Evolutionary conservation across 2,797 vertebrate species (phyloP).

Genomic region (Etheostoma nigrum): DNA sequence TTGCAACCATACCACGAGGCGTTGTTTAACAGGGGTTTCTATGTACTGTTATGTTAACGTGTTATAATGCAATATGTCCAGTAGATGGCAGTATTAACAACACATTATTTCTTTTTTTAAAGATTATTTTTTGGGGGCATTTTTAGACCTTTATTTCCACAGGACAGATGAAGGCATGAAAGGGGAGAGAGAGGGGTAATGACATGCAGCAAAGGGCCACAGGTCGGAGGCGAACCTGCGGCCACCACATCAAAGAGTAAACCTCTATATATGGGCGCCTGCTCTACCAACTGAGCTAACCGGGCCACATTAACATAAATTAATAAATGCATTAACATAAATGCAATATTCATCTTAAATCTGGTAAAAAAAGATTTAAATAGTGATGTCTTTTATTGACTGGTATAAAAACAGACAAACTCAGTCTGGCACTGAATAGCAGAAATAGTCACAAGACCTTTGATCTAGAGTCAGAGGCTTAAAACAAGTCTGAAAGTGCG

Average conservation of each 20-base stretch:
- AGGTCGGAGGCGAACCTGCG: too few species aligned
- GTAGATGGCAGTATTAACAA: slow-evolving; percentile 16
- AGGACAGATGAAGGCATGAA: too few species aligned
- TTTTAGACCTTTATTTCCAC: too few species aligned
- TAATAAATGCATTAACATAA: neutral
- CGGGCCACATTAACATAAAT: too few species aligned
- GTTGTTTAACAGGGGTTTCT: neutral
- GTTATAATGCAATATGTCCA: slow-evolving; percentile 6
- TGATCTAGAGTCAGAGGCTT: neutral
- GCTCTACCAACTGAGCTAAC: too few species aligned
- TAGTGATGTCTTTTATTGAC: neutral
- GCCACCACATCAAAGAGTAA: too few species aligned
- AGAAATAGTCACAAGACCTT: neutral
- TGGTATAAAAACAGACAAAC: neutral
- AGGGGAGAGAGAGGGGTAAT: too few species aligned
- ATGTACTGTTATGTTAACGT: neutral
- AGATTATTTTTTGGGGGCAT: too few species aligned
- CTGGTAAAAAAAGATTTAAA: neutral
- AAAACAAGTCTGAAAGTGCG: neutral
- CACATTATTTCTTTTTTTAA: too few species aligned
- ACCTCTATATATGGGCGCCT: too few species aligned
- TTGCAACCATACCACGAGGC: neutral
- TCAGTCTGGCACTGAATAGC: neutral
- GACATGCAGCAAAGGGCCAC: too few species aligned
- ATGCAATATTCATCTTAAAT: neutral